Evolutionary conservation across 2,113 vertebrate species (phyloP), one percentile per base, ranked within the genome.

Genomic region (Cardinalis cardinalis): DNA sequence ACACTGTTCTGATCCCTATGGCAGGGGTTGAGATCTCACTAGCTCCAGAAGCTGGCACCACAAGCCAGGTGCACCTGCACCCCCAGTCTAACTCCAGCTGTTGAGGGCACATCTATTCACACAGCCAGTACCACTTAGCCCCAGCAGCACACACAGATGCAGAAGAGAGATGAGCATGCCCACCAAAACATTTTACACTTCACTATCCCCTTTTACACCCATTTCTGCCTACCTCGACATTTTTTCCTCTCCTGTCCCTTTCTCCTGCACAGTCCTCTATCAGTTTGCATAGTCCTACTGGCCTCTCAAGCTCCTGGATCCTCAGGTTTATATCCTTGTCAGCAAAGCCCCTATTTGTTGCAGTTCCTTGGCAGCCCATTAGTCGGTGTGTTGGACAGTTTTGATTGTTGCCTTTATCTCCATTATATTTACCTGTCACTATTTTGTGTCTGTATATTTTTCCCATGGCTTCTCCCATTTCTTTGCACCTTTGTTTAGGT

Each of bases 141-240:
- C 18, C 34, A 12, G 34, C 10, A 59, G 43, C 18, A 56, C 4
- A 48, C 14, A 52, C 4, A 34, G 26, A 49, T 2, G 3, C 10
- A 58, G 11, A 2, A 46, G 6, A 53, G 2, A 51, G 17, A 76
- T 2, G 14, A 76, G 5, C 7, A 12, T 28, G 7, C 32, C 41
- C 13, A 49, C 19, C 2, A 6, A n/a, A 7, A 3, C 3, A 46
- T 70, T 85, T 59, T 81, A 55, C 4, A 9, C 25, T 56, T 3
- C 0, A 5, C 7, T 4, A 31, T 18, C 5, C 4, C 7, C 9
- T n/a, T 78, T 70, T 53, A 26, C 23, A 58, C 0, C 1, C 0
- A 0, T 38, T 88, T 52, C 43, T 74, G 10, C 36, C 32, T 58
- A 3, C 4, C 2, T 78, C 6, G 4, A 14, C 2, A 48, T 41